These are phyloP conservation scores for Clostera curtula DNA, from an alignment of 2,888 invertebrate genomes.

Conservation along the genomic window DNA sequence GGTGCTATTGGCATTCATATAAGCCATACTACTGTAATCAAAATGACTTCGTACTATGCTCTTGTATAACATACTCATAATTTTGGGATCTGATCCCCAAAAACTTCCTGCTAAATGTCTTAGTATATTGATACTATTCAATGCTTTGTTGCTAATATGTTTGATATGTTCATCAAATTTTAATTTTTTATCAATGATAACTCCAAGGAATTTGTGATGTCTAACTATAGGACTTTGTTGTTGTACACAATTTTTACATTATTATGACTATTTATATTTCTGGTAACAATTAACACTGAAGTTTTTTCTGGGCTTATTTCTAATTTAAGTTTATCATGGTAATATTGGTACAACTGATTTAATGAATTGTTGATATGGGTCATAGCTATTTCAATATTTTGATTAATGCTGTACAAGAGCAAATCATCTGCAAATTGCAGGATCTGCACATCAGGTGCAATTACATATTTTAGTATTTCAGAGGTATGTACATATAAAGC, in stretches of 20 bases:
- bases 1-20: conserved; percentile 2
- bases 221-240: background rate
- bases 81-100: conserved; percentile 12
- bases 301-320: conserved; percentile 1
- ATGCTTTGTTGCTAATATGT: conserved; percentile 7
- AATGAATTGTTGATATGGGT: background rate
- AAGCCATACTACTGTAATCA: conserved; percentile 11
- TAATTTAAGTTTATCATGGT: conserved; percentile 1
- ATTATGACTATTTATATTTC: background rate
- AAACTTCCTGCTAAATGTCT: conserved; percentile 10
- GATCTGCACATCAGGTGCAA: background rate
- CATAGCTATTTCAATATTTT: conserved; percentile 1
- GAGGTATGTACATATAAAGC: conserved; percentile 9
- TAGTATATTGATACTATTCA: conserved; percentile 8
- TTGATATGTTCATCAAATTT: conserved; percentile 7
- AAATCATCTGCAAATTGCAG: conserved; percentile 11
- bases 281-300: background rate
- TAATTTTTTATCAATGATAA: conserved; percentile 2
- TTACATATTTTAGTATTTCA: conserved; percentile 4
- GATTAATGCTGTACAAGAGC: conserved; percentile 5
- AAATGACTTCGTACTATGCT: conserved; percentile 6
- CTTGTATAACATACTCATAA: conserved; percentile 10
- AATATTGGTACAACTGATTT: conserved; percentile 1
- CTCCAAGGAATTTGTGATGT: conserved; percentile 2
- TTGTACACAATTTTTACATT: conserved; percentile 1